Evolutionary conservation across 2,888 invertebrate genomes (phyloP), one percentile per base, ranked within the genome.

Genomic region (Rotaria socialis): DNA sequence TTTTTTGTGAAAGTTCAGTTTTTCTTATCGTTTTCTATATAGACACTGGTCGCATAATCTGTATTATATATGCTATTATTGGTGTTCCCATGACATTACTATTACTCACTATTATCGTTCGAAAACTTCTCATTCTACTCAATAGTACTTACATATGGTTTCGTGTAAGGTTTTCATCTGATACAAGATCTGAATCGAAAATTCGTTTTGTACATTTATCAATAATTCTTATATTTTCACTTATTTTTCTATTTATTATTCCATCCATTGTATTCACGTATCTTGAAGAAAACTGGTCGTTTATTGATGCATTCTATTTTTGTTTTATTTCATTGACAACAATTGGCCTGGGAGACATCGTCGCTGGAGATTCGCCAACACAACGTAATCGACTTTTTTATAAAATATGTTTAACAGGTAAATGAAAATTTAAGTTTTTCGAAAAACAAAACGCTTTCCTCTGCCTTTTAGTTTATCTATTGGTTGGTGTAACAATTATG

Each of bases 241-340:
- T 93, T 58, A 91, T 94, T 84, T 90, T 94, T 89, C 94, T 95
- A 91, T 93, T 95, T 90, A 91, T 94, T 86, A 91, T 95, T 84
- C 96, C 96, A 0, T 94, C 96, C 0, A 93, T 92, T 55, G 92
- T 94, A 84, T 96, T 95, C 91, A 93, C 94, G 35, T 91, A 92
- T 85, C 91, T 96, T 87, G 96, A 96, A 91, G 94, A 94, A 0
- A 94, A 94, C 16, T 95, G 95, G 95, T 94, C 94, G 90, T 94
- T 93, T 91, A 92, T 96, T 88, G 96, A 96, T 92, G 94, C 95
- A 0, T 93, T 96, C 90, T 96, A 96, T 92, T 96, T 95, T 91
- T 96, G 95, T 92, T 95, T 96, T 92, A 95, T 96, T 89, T 95
- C 95, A 24, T 92, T 96, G 88, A 95, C 96, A 47, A 96, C 96